Percentiles rank a stretch among this genome's conserved stretches.
These are phyloP conservation scores for Heliothis virescens DNA, from an alignment of 1,140 invertebrate genomes.

Conservation along the genomic window DNA sequence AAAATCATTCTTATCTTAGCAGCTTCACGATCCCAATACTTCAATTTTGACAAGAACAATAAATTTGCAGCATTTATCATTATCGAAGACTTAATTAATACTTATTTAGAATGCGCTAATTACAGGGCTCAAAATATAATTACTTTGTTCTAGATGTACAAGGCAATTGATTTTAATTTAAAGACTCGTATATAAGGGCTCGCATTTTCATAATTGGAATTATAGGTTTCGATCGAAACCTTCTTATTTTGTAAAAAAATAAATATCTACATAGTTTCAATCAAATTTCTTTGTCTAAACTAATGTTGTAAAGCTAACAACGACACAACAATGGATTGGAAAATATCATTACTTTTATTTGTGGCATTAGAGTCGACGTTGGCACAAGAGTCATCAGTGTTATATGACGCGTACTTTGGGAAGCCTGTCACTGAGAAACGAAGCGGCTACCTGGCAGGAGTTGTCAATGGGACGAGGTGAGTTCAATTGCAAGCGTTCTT, in stretches of 20 bases:
- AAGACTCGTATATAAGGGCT: neutral
- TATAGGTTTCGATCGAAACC: neutral
- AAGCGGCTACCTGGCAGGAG: neutral
- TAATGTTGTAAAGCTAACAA: no score
- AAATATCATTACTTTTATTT: no score
- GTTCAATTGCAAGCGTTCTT: neutral
- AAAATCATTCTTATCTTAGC: no score
- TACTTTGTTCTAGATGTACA: neutral
- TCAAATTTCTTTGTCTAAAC: no score
- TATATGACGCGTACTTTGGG: no score
- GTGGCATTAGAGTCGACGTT: no score
- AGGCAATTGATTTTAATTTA: neutral
- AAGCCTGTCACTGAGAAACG: constrained; percentile 39
- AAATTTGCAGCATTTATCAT: no score
- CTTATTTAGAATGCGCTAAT: neutral
- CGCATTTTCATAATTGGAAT: neutral
- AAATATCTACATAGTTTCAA: neutral
- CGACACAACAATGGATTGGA: no score
- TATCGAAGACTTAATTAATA: no score
- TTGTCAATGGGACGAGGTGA: constrained; percentile 26
- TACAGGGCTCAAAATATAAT: neutral
- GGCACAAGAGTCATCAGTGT: no score
- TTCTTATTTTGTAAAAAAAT: neutral
- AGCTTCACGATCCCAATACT: no score
- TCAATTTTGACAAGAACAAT: no score